Evolutionary conservation across 1,140 invertebrate species (phyloP).

Genomic region (Cryptotermes secundus): DNA sequence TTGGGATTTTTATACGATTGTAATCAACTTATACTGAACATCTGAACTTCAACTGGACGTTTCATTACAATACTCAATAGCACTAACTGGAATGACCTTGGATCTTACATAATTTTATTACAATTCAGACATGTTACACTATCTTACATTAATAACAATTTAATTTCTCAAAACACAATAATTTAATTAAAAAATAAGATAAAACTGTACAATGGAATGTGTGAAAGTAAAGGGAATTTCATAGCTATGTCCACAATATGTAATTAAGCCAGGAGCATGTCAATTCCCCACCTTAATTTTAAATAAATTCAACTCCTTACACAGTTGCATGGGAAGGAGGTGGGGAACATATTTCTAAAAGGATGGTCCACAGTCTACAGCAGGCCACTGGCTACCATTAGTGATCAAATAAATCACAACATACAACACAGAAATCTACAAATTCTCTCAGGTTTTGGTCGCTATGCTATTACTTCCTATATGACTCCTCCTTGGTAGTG

Average conservation of each 20-base stretch:
- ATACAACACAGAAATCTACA: not conserved
- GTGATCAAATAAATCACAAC: not conserved
- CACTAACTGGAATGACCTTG: not conserved
- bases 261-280: not conserved
- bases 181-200: not conserved
- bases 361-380: not conserved
- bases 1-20: too few relatives aligned
- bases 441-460: not conserved
- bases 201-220: not conserved
- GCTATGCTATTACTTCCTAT: conserved; percentile 1
- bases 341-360: not conserved
- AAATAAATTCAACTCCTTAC: not conserved
- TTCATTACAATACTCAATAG: not conserved
- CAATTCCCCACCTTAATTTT: not conserved
- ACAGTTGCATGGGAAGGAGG: not conserved
- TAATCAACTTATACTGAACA: too few relatives aligned
- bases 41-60: too few relatives aligned
- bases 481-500: not conserved
- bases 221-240: not conserved
- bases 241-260: not conserved
- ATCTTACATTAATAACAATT: not conserved
- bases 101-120: not conserved
- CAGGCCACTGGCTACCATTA: not conserved
- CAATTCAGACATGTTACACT: not conserved
- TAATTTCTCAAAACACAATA: not conserved